These are phyloP conservation scores for Hesperia comma DNA, from an alignment of 2,888 invertebrate genomes.

Conservation along the genomic window DNA sequence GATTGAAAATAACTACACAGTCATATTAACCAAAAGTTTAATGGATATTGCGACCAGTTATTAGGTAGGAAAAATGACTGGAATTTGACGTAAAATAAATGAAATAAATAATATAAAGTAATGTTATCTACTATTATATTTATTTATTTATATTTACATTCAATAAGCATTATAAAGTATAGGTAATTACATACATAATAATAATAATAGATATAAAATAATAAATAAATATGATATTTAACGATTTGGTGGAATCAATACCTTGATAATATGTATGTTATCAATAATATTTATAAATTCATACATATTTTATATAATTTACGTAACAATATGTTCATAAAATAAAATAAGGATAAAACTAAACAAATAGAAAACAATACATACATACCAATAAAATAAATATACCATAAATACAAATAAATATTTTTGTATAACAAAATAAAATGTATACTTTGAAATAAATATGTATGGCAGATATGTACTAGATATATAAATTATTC, in stretches of 20 bases:
- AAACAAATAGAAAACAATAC: conserved; percentile 41
- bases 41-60: conserved; percentile 66
- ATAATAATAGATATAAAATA: conserved; percentile 62
- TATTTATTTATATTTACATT: conserved; percentile 59
- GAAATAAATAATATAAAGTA: conserved; percentile 51
- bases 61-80: conserved; percentile 53
- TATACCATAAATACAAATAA: conserved; percentile 17
- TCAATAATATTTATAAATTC: conserved; percentile 56
- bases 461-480: conserved; percentile 33
- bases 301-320: conserved; percentile 48
- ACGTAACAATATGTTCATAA: conserved; percentile 46
- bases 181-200: conserved; percentile 52
- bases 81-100: conserved; percentile 48
- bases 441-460: conserved; percentile 27
- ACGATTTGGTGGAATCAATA: conserved; percentile 46
- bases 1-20: conserved; percentile 43
- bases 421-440: too few species aligned
- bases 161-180: conserved; percentile 44
- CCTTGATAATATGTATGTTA: conserved; percentile 45
- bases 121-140: conserved; percentile 53
- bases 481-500: not conserved
- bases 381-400: conserved; percentile 46
- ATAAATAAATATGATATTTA: conserved; percentile 48
- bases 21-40: conserved; percentile 70
- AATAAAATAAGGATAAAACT: conserved; percentile 41